These are phyloP conservation scores for Datnioides undecimradiatus DNA, from an alignment of 2,113 vertebrate genomes.

Conservation along the genomic window DNA sequence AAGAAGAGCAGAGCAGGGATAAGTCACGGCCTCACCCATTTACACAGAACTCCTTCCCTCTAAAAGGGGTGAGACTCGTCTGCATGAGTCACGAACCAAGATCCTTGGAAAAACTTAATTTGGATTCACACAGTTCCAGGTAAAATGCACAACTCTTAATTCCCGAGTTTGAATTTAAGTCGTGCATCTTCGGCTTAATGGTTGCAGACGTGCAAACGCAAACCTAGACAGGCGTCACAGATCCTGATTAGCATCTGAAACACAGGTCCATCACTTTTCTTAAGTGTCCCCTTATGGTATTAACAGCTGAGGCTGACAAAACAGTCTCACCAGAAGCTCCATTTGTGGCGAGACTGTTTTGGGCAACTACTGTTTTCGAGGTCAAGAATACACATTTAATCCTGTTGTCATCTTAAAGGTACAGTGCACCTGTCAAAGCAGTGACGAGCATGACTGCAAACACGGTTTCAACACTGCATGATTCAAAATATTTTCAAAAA, in stretches of 20 bases:
- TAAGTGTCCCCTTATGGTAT: not conserved
- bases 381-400: not conserved
- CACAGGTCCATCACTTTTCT: not conserved
- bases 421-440: too few relatives aligned
- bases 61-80: not conserved
- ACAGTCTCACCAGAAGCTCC: not conserved
- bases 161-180: not conserved
- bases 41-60: not conserved
- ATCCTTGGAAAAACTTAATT: not conserved
- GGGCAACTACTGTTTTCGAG: not conserved
- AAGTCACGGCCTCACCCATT: not conserved
- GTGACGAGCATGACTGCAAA: not conserved
- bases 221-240: not conserved
- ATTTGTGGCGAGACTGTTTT: not conserved
- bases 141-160: not conserved
- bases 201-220: not conserved
- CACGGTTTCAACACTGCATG: not conserved
- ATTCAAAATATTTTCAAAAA: not conserved
- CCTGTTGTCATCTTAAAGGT: not conserved
- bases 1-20: not conserved
- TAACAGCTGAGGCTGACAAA: not conserved
- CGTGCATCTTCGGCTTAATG: not conserved
- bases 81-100: not conserved
- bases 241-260: not conserved
- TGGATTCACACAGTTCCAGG: not conserved